Percentiles rank a stretch among this genome's conserved stretches.
phyloP scores from a whole-genome alignment of 1,140 invertebrate species.

The Panagrolaimus sp. region DNA sequence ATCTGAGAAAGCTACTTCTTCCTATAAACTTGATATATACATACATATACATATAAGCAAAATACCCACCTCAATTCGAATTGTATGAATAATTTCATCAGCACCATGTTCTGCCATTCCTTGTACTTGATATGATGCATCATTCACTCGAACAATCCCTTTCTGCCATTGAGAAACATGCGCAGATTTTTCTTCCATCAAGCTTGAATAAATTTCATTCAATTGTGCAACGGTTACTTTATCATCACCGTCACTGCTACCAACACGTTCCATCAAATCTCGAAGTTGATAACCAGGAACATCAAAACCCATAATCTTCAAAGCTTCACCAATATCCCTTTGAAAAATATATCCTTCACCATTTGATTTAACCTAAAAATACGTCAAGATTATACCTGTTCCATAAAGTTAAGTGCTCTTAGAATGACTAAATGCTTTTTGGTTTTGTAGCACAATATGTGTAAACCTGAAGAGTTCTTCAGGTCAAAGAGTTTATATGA shows the following conservation, averaged over 20 bases:
- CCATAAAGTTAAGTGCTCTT: too few relatives aligned
- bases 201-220: slow-evolving; percentile 70
- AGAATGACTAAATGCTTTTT: too few relatives aligned
- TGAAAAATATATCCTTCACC: slow-evolving; percentile 39
- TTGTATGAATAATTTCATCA: slow-evolving; percentile 66
- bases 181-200: slow-evolving; percentile 82
- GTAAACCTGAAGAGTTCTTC: too few relatives aligned
- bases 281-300: slow-evolving; percentile 54
- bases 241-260: slow-evolving; percentile 28
- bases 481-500: too few relatives aligned
- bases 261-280: slow-evolving; percentile 23
- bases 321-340: slow-evolving; percentile 44
- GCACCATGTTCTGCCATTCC: slow-evolving; percentile 85
- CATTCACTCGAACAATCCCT: slow-evolving; percentile 82
- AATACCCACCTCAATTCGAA: slow-evolving; percentile 51
- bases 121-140: slow-evolving; percentile 89
- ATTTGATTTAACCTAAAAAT: too few relatives aligned
- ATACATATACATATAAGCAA: slow-evolving; percentile 17
- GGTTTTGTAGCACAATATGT: too few relatives aligned
- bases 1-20: slow-evolving; percentile 93
- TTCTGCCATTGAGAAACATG: slow-evolving; percentile 84
- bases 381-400: too few relatives aligned
- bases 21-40: slow-evolving; percentile 69
- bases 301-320: slow-evolving; percentile 54
- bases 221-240: slow-evolving; percentile 47